A percentile compares a stretch with the other conserved stretches of the same genome.
phyloP scores from a whole-genome alignment of 2,113 vertebrate genomes.

The Oenanthe oenanthe region DNA sequence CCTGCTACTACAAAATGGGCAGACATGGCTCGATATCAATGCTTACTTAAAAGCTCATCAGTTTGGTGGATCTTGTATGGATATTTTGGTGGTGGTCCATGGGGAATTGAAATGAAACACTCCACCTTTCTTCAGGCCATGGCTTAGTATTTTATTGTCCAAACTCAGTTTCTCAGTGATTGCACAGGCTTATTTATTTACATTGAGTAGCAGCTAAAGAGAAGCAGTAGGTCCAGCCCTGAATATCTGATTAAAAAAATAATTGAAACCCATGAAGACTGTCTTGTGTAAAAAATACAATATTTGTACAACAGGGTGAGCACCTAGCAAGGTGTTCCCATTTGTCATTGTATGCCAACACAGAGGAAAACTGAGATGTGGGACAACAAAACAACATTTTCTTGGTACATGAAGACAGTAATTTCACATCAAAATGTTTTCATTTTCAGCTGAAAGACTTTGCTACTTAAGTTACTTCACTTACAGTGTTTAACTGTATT shows the following conservation, averaged over 20 bases:
- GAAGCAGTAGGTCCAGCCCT: neutral
- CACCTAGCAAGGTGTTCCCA: neutral
- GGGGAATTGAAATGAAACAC: neutral
- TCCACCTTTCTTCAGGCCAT: neutral
- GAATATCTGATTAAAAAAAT: neutral
- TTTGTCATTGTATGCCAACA: accelerated
- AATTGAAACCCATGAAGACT: neutral
- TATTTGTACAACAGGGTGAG: neutral
- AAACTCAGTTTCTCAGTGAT: neutral
- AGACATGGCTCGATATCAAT: neutral
- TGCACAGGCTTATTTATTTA: neutral
- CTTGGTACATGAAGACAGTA: neutral
- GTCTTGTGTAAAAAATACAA: neutral
- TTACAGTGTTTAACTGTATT: neutral
- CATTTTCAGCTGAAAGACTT: neutral
- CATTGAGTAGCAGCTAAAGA: neutral
- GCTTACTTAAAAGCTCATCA: neutral
- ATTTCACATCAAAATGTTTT: neutral
- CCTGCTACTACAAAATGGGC: neutral
- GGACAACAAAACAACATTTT: neutral
- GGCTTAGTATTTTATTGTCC: neutral
- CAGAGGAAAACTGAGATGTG: neutral
- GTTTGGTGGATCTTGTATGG: neutral
- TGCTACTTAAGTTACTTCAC: neutral
- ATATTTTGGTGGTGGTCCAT: neutral